Evolutionary conservation across 2,797 vertebrate species (phyloP), one percentile per base, ranked within the genome.

Genomic region (Lepus townsendii): DNA sequence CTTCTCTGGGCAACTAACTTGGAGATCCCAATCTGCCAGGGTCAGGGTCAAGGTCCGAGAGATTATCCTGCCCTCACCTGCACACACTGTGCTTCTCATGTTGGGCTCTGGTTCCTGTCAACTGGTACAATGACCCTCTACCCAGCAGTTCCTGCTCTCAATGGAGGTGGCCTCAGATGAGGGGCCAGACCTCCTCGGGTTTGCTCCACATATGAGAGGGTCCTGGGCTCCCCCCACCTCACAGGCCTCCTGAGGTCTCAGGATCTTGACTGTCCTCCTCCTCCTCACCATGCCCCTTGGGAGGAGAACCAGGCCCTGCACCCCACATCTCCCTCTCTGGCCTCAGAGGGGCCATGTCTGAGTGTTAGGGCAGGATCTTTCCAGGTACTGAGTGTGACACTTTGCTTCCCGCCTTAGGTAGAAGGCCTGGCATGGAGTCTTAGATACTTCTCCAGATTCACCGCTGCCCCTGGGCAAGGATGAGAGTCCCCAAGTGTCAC

Each of bases 231-330:
- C 30, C 47, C 16, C n/a, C 30, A 66, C 14, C n/a, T 69, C 68
- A 69, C 17, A 4, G 32, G n/a, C 19, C 68, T 32, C 16, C 68
- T 19, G n/a, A 17, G n/a, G 66, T 17, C 13, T 19, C 66, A 68
- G 66, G 27, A 26, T 66, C 91, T 99, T 98, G 1, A 99, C 12
- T 7, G 10, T 32, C 17, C 3, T 27, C 26, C 35, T 80, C 27
- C 22, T 27, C 98, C 99, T 99, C 57, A 38, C 62, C 32, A 27
- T 22, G 1, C 57, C 32, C 57, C 62, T 98, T 42, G 8, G 42
- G 77, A 27, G 14, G 57, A 63, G 19, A 12, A 35, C 16, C 14
- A 13, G 14, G 16, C 32, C 5, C 27, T 22, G 52, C 52, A 52
- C 76, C 52, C 32, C n/a, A 24, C 7, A 16, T 38, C 54, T 3